A percentile compares a stretch with the other conserved stretches of the same genome.
Conservation (phyloP, 2,113 vertebrate genomes). For the Cryptoleucopteryx plumbea region DNA sequence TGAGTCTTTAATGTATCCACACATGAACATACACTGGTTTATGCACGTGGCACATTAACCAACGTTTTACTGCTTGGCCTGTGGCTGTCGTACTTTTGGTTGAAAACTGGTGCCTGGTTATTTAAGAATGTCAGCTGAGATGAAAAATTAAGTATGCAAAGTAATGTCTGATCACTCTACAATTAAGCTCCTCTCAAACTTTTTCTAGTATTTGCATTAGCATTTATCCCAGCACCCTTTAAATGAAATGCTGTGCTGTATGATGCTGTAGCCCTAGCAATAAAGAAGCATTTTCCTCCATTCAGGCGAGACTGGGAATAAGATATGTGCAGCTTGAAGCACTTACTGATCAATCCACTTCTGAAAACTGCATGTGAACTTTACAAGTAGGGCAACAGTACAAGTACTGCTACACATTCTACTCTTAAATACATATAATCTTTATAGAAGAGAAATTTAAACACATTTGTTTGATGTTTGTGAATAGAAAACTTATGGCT, state of each 20-base stretch:
- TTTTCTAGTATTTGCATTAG: background rate
- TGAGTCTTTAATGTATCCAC: background rate
- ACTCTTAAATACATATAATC: background rate
- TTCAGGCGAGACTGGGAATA: background rate
- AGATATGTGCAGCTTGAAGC: background rate
- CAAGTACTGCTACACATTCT: background rate
- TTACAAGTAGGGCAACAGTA: background rate
- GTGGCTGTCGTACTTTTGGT: background rate
- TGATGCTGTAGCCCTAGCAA: background rate
- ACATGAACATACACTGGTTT: background rate
- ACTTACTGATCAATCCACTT: background rate
- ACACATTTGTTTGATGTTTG: background rate
- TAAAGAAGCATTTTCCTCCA: background rate
- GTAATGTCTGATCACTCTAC: accelerated
- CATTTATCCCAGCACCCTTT: background rate
- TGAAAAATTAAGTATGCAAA: background rate
- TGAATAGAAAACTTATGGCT: background rate
- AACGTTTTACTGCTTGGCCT: background rate
- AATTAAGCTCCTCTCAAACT: background rate
- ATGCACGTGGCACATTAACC: background rate
- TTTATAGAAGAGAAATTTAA: background rate
- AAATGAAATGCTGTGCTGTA: background rate
- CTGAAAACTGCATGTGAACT: background rate
- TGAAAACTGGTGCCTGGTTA: background rate
- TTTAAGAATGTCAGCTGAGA: background rate